phyloP scores from a whole-genome alignment of 2,797 vertebrate species.

The Gastrophryne carolinensis region DNA sequence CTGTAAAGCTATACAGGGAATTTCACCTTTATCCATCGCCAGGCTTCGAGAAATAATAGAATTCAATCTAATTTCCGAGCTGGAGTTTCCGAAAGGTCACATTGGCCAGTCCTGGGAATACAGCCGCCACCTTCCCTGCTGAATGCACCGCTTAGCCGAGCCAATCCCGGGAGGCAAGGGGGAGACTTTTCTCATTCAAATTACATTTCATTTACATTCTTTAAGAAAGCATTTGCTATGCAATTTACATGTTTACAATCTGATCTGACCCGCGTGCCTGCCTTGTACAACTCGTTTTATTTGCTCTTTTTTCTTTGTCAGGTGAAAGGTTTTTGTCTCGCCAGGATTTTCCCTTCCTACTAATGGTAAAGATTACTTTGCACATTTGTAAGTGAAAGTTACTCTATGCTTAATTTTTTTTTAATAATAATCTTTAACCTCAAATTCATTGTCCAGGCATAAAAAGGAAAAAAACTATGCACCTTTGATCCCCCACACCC shows the following conservation, averaged over 20 bases:
- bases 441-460: no score
- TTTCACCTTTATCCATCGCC: conserved; percentile 22
- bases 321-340: not conserved
- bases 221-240: not conserved
- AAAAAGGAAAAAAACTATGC: no score
- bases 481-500: no score
- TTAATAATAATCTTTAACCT: no score
- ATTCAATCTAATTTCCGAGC: conserved; percentile 8
- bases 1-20: not conserved
- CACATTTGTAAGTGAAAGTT: no score
- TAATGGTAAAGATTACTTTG: no score
- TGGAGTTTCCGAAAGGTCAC: not conserved
- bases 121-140: not conserved
- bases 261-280: not conserved
- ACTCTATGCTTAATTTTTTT: no score
- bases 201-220: not conserved
- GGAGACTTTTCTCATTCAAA: not conserved
- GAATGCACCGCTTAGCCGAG: not conserved
- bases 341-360: not conserved
- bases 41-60: conserved; percentile 13
- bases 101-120: not conserved
- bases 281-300: not conserved
- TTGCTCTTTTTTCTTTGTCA: not conserved
- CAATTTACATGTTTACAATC: not conserved
- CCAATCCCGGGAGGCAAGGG: not conserved